A percentile compares a stretch with the other conserved stretches of the same genome.
Evolutionary conservation across 2,888 invertebrate genomes (phyloP).

Genomic region (Aelia acuminata): DNA sequence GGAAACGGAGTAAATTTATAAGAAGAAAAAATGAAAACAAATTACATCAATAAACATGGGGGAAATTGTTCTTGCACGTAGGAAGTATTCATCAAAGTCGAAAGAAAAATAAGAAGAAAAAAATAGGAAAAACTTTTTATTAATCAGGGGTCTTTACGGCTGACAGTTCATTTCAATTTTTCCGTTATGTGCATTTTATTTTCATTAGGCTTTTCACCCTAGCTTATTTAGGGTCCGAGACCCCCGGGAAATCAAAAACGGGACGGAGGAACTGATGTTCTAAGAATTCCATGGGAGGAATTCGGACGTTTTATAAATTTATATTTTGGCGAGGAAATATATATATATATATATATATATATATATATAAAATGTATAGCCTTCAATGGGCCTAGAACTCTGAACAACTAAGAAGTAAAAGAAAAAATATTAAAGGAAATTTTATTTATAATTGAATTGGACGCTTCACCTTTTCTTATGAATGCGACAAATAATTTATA

Average conservation of each 20-base stretch:
- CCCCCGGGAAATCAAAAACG: constrained; percentile 34
- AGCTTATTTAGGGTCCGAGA: not conserved
- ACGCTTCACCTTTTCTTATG: not conserved
- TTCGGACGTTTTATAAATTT: constrained; percentile 21
- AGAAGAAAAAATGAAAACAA: not conserved
- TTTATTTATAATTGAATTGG: constrained; percentile 6
- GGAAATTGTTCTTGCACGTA: not conserved
- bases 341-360: too few species aligned
- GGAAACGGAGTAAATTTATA: not conserved
- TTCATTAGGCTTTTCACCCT: constrained; percentile 17
- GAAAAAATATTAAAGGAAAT: not conserved
- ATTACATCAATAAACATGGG: not conserved
- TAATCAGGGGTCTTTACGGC: not conserved
- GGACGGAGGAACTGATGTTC: not conserved
- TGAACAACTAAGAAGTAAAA: not conserved
- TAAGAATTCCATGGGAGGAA: not conserved
- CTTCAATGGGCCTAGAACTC: not conserved
- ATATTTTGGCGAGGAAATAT: not conserved
- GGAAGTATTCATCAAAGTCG: not conserved
- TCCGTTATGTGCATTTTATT: constrained; percentile 30
- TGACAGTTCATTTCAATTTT: constrained; percentile 44
- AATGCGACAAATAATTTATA: not conserved
- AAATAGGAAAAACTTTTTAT: not conserved
- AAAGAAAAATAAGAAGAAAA: not conserved
- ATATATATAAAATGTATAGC: too few species aligned